phyloP scores from a whole-genome alignment of 2,888 invertebrate genomes.

The Sthenelais limicola region DNA sequence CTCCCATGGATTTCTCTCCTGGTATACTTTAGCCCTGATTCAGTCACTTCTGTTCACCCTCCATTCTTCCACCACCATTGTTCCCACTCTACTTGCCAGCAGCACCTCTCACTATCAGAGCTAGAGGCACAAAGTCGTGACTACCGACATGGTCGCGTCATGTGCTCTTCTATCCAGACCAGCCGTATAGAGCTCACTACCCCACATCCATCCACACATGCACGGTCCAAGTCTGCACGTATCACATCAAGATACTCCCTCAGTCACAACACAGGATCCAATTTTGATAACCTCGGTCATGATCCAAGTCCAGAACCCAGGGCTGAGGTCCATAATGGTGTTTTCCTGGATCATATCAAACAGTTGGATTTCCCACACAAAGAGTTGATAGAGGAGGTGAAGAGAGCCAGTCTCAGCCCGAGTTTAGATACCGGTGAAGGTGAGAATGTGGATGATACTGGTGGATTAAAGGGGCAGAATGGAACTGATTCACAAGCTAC shows the following conservation, averaged over 20 bases:
- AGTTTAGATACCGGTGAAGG: too few relatives aligned
- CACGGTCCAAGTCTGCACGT: constrained; percentile 3
- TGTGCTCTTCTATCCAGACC: constrained; percentile 7
- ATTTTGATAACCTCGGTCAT: neutral
- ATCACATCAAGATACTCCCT: neutral
- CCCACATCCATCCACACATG: neutral
- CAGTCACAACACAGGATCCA: neutral
- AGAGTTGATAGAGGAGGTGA: neutral
- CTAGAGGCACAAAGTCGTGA: constrained; percentile 16
- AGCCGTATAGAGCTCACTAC: constrained; percentile 8
- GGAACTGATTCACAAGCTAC: neutral
- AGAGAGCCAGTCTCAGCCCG: too few relatives aligned
- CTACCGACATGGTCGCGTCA: neutral
- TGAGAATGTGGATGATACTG: too few relatives aligned
- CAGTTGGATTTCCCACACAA: constrained; percentile 15
- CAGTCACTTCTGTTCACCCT: constrained; percentile 14
- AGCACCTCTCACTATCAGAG: constrained; percentile 20
- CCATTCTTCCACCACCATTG: constrained; percentile 33
- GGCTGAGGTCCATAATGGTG: neutral
- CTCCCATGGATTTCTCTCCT: too few relatives aligned
- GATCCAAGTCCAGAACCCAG: neutral
- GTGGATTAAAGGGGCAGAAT: neutral
- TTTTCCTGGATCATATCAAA: neutral
- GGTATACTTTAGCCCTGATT: too few relatives aligned
- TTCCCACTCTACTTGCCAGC: constrained; percentile 8